Evolutionary conservation across 2,888 invertebrate genomes (phyloP).

Genomic region (Cephus runcator): DNA sequence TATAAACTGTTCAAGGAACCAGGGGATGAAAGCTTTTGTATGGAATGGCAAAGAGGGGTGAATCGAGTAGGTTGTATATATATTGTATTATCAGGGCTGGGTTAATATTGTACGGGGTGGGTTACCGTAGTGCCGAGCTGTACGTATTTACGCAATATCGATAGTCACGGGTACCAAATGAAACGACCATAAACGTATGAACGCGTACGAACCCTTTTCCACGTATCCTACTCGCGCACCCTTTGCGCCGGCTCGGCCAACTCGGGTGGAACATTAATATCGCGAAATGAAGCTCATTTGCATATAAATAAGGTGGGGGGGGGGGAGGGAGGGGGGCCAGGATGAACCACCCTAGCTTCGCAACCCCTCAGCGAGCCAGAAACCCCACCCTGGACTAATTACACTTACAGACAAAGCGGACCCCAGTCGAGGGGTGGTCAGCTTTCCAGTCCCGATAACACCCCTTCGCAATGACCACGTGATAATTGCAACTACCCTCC

Average conservation of each 20-base stretch:
- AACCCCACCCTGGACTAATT: slow-evolving; percentile 63
- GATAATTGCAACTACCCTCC: slow-evolving; percentile 55
- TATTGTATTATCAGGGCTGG: not conserved
- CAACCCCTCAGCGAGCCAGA: slow-evolving; percentile 37
- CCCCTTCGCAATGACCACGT: slow-evolving; percentile 61
- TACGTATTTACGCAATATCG: slow-evolving; percentile 25
- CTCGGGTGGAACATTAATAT: slow-evolving; percentile 78
- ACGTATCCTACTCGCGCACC: slow-evolving; percentile 38
- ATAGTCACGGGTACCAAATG: slow-evolving; percentile 35
- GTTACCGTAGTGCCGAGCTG: not conserved
- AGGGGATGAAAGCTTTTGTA: not conserved
- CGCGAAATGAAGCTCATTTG: slow-evolving; percentile 91
- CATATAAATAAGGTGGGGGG: slow-evolving; percentile 83
- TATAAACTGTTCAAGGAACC: not conserved
- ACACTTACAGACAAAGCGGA: slow-evolving; percentile 64
- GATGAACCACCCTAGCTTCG: slow-evolving; percentile 48
- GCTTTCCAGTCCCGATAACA: slow-evolving; percentile 54
- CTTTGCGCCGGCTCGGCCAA: slow-evolving; percentile 33
- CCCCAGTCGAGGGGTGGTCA: slow-evolving; percentile 53
- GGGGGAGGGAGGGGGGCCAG: slow-evolving; percentile 51
- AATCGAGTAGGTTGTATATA: not conserved
- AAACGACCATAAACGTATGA: slow-evolving; percentile 58
- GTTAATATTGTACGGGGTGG: not conserved
- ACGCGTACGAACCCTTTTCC: slow-evolving; percentile 57
- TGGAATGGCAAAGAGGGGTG: not conserved